A percentile compares a stretch with the other conserved stretches of the same genome.
phyloP scores from a whole-genome alignment of 2,888 invertebrate genomes.

The Capitulum mitella region DNA sequence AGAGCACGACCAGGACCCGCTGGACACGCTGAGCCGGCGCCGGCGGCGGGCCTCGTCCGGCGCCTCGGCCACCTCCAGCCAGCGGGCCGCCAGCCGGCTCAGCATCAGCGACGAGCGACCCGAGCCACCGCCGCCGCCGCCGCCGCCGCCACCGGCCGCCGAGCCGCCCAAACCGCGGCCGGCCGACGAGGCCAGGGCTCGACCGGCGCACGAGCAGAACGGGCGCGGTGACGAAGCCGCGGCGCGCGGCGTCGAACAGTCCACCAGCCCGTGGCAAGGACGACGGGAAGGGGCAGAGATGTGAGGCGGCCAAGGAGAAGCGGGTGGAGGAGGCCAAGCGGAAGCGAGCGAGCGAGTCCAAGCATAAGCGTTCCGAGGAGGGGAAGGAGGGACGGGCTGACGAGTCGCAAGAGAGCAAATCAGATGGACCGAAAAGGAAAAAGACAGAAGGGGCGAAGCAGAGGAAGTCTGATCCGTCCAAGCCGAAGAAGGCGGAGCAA shows the following conservation, averaged over 20 bases:
- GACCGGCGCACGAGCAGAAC: too few species aligned
- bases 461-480: neutral
- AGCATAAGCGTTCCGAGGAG: neutral
- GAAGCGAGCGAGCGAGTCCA: neutral
- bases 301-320: neutral
- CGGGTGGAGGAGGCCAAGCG: neutral
- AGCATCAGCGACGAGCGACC: conserved; percentile 25
- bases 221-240: too few species aligned
- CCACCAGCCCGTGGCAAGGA: neutral
- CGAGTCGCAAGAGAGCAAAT: neutral
- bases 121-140: conserved; percentile 19
- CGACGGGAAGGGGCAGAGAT: neutral
- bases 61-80: conserved; percentile 21
- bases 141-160: neutral
- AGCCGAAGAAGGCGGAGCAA: neutral
- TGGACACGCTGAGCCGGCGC: conserved; percentile 66
- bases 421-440: neutral
- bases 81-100: conserved; percentile 23
- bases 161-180: neutral
- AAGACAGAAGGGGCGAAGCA: neutral
- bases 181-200: neutral
- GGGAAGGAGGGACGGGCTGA: neutral
- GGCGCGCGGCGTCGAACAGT: neutral
- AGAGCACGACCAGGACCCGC: conserved; percentile 77
- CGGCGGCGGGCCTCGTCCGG: conserved; percentile 47